A percentile compares a stretch with the other conserved stretches of the same genome.
These are phyloP conservation scores for Armadillidium nasatum DNA, from an alignment of 1,140 invertebrate species.

Conservation along the genomic window DNA sequence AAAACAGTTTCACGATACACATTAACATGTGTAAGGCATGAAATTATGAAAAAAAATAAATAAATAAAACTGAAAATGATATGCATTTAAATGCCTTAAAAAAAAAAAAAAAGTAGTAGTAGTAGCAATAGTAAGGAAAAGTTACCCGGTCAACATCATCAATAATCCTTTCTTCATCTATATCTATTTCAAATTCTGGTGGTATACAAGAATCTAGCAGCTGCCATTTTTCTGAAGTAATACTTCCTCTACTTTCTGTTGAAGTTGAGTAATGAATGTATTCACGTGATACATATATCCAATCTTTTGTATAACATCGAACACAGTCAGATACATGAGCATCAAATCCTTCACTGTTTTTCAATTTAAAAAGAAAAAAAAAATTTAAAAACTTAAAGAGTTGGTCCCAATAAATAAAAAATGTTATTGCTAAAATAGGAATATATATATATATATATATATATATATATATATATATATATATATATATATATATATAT, in stretches of 20 bases:
- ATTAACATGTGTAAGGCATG: too few relatives aligned
- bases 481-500: too few relatives aligned
- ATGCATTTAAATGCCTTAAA: not conserved
- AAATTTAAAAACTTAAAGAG: too few relatives aligned
- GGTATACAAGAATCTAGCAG: conserved; percentile 24
- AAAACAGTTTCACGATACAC: too few relatives aligned
- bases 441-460: too few relatives aligned
- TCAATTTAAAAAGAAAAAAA: too few relatives aligned
- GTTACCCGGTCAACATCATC: conserved; percentile 37
- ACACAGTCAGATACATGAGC: conserved; percentile 81
- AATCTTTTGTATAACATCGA: conserved; percentile 78
- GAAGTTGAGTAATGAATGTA: conserved; percentile 67
- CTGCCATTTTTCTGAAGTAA: not conserved
- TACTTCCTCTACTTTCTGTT: conserved; percentile 24
- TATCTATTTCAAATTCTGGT: conserved; percentile 47
- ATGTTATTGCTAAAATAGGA: too few relatives aligned
- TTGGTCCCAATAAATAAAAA: too few relatives aligned
- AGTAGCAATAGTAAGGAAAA: not conserved
- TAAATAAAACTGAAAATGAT: not conserved
- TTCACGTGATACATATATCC: conserved; percentile 71
- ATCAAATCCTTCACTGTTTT: conserved; percentile 65
- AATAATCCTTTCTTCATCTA: conserved; percentile 46
- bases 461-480: too few relatives aligned
- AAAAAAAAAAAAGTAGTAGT: not conserved
- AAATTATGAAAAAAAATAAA: conserved; percentile 9